Percentiles rank a stretch among this genome's conserved stretches.
phyloP scores from a whole-genome alignment of 2,888 invertebrate species.

The Drosophila meridionalis region DNA sequence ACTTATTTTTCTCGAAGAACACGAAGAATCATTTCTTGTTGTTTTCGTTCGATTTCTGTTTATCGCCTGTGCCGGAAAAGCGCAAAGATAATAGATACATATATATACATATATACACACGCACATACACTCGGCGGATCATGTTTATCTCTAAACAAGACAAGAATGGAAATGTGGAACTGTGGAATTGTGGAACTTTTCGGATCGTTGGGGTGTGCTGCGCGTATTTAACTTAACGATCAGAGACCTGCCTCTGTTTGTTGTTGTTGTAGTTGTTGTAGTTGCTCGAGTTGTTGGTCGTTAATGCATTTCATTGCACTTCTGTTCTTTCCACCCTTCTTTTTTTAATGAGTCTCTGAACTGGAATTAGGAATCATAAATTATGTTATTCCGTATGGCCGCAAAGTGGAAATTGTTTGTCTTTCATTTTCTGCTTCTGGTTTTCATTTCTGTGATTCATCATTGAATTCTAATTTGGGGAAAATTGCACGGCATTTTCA shows the following conservation, averaged over 20 bases:
- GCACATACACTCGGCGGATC: not conserved
- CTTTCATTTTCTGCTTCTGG: conserved; percentile 9
- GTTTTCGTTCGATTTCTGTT: conserved; percentile 44
- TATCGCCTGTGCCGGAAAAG: conserved; percentile 73
- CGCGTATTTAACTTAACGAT: conserved; percentile 64
- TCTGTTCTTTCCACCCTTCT: conserved; percentile 39
- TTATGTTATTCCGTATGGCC: conserved; percentile 32
- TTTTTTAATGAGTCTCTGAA: conserved; percentile 58
- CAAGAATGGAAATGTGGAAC: conserved; percentile 52
- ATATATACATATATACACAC: conserved; percentile 7
- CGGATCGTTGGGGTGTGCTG: conserved; percentile 72
- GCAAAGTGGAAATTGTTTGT: conserved; percentile 36
- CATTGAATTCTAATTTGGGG: conserved; percentile 56
- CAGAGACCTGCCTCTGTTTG: conserved; percentile 28
- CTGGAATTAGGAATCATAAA: conserved; percentile 48
- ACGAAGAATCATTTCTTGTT: conserved; percentile 1
- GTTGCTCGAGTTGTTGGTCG: conserved; percentile 31
- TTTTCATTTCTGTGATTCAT: conserved; percentile 14
- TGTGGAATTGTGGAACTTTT: conserved; percentile 29
- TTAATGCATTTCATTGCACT: conserved; percentile 62
- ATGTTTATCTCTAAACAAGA: conserved; percentile 41
- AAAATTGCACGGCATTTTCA: conserved; percentile 23
- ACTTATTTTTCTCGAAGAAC: conserved; percentile 1
- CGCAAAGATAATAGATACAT: conserved; percentile 63
- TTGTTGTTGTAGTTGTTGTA: conserved; percentile 5